Base-by-base conservation (phyloP, 2,113 vertebrate species). In the Dendrocopos noguchii region DNA sequence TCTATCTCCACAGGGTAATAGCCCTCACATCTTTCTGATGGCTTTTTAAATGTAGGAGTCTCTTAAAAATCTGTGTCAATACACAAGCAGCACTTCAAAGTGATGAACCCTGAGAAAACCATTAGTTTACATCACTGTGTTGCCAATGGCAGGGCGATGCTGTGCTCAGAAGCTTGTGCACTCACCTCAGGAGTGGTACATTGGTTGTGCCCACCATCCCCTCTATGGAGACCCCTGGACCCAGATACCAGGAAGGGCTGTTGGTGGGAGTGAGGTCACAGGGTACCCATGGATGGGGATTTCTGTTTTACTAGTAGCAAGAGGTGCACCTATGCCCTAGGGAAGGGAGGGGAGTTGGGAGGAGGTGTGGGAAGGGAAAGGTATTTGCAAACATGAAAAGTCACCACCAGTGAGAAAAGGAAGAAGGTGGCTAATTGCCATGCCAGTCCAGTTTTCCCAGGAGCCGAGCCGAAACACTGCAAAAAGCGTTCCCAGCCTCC, bases 321-420 rank as follows among this genome's bases (percentile, higher is more conserved):
- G 91, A 80, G 75, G 67, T 91, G 78, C 87, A 46, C 74, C 84
- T 84, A 87, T 59, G 84, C 94, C 94, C 17, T 46, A 1, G 91
- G 93, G 91, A 80, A 94, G 71, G 93, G 91, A 95, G 64, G 46
- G 50, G 57, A 44, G 17, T 5, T 81, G 70, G 73, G 84, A 91
- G 70, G 68, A 80, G 39, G 78, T 96, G 91, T 96, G 95, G 94
- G 93, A 96, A 95, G 89, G 55, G 78, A 95, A 89, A 44, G 81
- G 34, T 93, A 88, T 96, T 92, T 95, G 84, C 89, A 93, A 91
- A 59, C 59, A 61, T 17, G 4, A n/a, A 79, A 91, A 88, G 80
- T 92, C 89, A 87, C 80, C 27, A 15, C 28, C 2, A 2, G n/a
- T 87, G 93, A 84, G 80, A 92, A 91, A 84, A 77, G 73, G 77